phyloP scores from a whole-genome alignment of 92 coral and sea anemone species.

The Porites evermanni region DNA sequence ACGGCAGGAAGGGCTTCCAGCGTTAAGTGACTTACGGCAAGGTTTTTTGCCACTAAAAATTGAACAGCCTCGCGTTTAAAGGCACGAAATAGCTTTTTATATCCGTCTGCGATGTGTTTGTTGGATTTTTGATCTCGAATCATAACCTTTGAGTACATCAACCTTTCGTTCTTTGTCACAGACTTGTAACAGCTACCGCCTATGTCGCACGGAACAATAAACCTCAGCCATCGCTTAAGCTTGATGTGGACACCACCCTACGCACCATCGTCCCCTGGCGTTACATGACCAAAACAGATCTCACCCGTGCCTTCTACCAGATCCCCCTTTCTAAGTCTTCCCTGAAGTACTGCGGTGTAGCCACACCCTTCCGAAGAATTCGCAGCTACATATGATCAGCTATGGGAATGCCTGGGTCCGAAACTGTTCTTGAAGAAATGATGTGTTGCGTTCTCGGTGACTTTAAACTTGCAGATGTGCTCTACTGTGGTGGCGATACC shows the following conservation, averaged over 20 bases:
- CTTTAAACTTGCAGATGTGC: constrained; percentile 51
- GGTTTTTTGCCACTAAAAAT: too few relatives aligned
- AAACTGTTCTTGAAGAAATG: constrained; percentile 50
- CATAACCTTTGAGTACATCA: constrained; percentile 37
- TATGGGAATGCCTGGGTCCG: constrained; percentile 62
- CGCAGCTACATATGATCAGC: constrained; percentile 40
- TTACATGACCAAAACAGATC: constrained; percentile 45
- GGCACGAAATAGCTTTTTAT: too few relatives aligned
- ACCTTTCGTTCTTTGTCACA: constrained; percentile 57
- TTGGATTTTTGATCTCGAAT: too few relatives aligned
- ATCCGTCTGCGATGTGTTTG: too few relatives aligned
- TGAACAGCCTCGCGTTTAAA: too few relatives aligned
- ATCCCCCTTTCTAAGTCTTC: constrained; percentile 40
- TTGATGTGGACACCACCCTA: constrained; percentile 60
- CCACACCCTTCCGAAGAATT: constrained; percentile 52
- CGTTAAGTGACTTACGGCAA: too few relatives aligned
- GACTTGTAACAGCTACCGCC: constrained; percentile 58
- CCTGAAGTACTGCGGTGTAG: constrained; percentile 1
- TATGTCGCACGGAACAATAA: constrained; percentile 60
- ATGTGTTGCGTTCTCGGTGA: constrained; percentile 57
- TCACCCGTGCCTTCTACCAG: constrained; percentile 64
- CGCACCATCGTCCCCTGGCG: constrained; percentile 53
- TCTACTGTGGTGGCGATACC: constrained; percentile 53
- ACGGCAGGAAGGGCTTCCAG: too few relatives aligned
- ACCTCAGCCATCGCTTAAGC: constrained; percentile 64